phyloP scores from a whole-genome alignment of 2,888 invertebrate genomes.

The Tetragonisca angustula region DNA sequence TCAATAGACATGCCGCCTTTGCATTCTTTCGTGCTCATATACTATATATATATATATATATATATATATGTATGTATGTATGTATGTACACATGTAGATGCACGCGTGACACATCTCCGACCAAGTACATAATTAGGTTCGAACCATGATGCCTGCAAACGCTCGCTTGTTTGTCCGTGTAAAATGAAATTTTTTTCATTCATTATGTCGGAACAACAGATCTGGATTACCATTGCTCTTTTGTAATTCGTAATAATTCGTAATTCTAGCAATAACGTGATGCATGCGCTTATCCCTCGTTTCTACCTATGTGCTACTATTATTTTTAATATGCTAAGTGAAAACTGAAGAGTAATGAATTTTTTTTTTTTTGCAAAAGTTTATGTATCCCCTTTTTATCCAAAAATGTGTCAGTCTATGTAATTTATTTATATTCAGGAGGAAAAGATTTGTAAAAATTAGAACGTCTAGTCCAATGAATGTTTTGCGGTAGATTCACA shows the following conservation, averaged over 20 bases:
- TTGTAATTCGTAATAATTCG: background rate
- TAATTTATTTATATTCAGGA: background rate
- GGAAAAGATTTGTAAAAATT: background rate
- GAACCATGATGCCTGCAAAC: background rate
- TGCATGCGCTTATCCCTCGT: background rate
- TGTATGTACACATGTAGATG: background rate
- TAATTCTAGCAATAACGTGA: background rate
- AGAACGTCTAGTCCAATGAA: background rate
- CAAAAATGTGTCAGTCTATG: no score
- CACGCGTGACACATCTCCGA: slow-evolving; percentile 37
- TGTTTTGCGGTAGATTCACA: background rate
- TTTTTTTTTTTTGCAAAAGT: background rate
- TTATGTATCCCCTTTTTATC: no score
- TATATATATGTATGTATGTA: no score
- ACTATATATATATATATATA: no score
- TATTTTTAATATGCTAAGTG: background rate
- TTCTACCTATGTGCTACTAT: background rate
- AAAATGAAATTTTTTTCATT: slow-evolving; percentile 31
- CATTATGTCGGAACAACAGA: background rate
- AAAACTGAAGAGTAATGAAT: background rate
- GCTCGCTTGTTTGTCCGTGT: slow-evolving; percentile 1
- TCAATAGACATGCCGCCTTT: slow-evolving; percentile 44
- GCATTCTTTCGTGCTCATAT: slow-evolving; percentile 40
- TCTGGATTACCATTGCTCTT: background rate
- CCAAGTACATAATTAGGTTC: slow-evolving; percentile 35